phyloP scores from a whole-genome alignment of 2,888 invertebrate genomes.

The Apotomis capreana region DNA sequence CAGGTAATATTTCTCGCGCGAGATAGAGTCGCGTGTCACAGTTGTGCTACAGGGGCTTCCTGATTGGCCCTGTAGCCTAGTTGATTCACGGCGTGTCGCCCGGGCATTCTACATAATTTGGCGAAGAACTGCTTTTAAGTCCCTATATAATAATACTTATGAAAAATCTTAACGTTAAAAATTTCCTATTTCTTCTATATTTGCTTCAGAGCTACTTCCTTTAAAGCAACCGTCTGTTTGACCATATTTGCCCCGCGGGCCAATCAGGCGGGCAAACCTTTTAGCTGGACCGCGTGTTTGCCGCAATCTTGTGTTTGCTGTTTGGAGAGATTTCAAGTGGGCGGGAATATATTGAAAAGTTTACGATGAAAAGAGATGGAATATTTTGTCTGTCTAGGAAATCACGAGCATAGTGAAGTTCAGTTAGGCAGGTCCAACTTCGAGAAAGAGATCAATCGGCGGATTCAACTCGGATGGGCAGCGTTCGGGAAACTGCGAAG shows the following conservation, averaged over 20 bases:
- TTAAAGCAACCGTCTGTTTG: slow-evolving; percentile 5
- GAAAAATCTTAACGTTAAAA: neutral
- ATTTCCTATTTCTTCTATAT: neutral
- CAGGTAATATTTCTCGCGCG: no score
- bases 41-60: no score
- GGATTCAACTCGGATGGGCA: no score
- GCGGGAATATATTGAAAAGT: slow-evolving; percentile 6
- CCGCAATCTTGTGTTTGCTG: slow-evolving; percentile 25
- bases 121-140: no score
- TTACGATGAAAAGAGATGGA: neutral
- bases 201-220: neutral
- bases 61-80: no score
- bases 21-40: no score
- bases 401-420: no score
- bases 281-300: slow-evolving; percentile 10
- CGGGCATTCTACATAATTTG: no score
- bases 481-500: no score
- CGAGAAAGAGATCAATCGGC: no score
- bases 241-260: slow-evolving; percentile 10
- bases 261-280: slow-evolving; percentile 31
- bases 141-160: neutral
- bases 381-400: neutral
- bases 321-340: slow-evolving; percentile 5
- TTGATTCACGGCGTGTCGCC: no score
- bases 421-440: no score